These are phyloP conservation scores for Ectropis grisescens DNA, from an alignment of 1,140 invertebrate genomes.

Conservation along the genomic window DNA sequence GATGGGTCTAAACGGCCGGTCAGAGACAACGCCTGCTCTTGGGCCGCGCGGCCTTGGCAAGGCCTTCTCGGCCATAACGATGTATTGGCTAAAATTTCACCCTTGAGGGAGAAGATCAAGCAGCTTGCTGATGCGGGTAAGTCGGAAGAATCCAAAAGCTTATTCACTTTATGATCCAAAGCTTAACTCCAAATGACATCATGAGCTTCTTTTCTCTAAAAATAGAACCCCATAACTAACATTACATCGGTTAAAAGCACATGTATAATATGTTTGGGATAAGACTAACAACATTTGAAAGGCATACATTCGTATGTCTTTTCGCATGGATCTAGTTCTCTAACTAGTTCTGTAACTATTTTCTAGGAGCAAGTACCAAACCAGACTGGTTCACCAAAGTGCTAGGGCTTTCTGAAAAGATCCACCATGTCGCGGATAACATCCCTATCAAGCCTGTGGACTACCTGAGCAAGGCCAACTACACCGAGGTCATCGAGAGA, in stretches of 20 bases:
- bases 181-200: neutral
- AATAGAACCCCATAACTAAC: too few species aligned
- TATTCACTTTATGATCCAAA: too few species aligned
- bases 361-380: constrained; percentile 57
- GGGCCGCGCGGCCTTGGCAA: constrained; percentile 86
- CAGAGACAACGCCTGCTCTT: constrained; percentile 78
- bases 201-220: too few species aligned
- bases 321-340: too few species aligned
- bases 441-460: constrained; percentile 74
- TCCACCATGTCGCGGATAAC: constrained; percentile 71
- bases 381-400: constrained; percentile 71
- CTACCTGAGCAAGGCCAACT: constrained; percentile 80
- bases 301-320: too few species aligned
- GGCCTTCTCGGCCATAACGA: constrained; percentile 78
- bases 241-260: too few species aligned
- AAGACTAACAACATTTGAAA: too few species aligned
- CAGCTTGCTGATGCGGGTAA: constrained; percentile 48
- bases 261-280: too few species aligned
- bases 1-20: constrained; percentile 81
- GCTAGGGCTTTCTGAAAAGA: constrained; percentile 46
- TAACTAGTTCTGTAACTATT: too few species aligned
- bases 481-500: constrained; percentile 83
- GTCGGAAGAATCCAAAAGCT: too few species aligned
- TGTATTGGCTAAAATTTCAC: constrained; percentile 62
- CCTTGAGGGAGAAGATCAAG: constrained; percentile 54